Evolutionary conservation across 2,113 vertebrate species (phyloP).

Genomic region (Cheirogaleus medius): DNA sequence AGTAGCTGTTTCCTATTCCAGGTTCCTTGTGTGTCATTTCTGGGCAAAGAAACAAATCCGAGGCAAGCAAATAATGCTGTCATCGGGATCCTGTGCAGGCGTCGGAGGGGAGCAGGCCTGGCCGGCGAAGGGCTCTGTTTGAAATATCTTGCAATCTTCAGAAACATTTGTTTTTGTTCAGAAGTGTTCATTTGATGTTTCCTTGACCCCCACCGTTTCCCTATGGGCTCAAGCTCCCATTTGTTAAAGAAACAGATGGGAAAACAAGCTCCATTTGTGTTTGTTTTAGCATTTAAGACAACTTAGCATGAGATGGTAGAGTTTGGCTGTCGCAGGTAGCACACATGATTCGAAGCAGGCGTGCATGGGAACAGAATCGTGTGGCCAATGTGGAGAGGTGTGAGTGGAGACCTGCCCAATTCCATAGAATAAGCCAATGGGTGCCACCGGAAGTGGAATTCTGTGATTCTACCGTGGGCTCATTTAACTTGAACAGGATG

Average conservation of each 20-base stretch:
- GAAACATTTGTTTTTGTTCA: slow-evolving; percentile 80
- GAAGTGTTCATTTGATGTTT: slow-evolving; percentile 78
- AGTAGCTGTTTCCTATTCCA: slow-evolving; percentile 66
- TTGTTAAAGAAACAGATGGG: slow-evolving; percentile 77
- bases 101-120: neutral
- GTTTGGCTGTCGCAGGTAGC: neutral
- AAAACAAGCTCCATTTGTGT: slow-evolving; percentile 53
- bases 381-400: neutral
- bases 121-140: slow-evolving; percentile 58
- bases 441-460: neutral
- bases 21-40: slow-evolving; percentile 69
- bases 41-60: slow-evolving; percentile 71
- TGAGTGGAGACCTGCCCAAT: neutral
- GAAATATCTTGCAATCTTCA: slow-evolving; percentile 71
- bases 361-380: neutral
- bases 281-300: slow-evolving; percentile 74
- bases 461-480: neutral
- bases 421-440: neutral
- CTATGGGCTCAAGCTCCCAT: slow-evolving; percentile 70
- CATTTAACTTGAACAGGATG: neutral
- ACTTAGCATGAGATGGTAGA: slow-evolving; percentile 21
- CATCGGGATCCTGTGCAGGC: slow-evolving; percentile 73
- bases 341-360: slow-evolving; percentile 13
- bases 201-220: slow-evolving; percentile 71
- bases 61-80: slow-evolving; percentile 76